These are phyloP conservation scores for Brachionus rubens DNA, from an alignment of 1,140 invertebrate genomes.

Conservation along the genomic window DNA sequence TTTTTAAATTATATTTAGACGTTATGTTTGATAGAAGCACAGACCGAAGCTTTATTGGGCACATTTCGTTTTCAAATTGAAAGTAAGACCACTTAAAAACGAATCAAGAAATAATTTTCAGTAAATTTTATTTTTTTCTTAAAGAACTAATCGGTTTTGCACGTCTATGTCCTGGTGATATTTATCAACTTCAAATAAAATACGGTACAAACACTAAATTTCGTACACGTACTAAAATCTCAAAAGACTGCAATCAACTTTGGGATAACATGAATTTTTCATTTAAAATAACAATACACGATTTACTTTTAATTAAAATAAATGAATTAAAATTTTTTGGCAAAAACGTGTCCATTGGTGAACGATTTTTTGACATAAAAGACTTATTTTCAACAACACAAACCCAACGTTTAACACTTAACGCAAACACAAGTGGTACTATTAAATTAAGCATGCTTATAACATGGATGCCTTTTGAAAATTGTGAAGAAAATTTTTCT, in stretches of 20 bases:
- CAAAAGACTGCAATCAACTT: slow-evolving; percentile 63
- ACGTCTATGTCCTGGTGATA: slow-evolving; percentile 66
- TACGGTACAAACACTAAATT: slow-evolving; percentile 67
- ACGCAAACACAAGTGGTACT: slow-evolving; percentile 67
- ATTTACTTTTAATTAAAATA: slow-evolving; percentile 66
- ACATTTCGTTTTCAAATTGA: slow-evolving; percentile 64
- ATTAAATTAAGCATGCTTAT: slow-evolving; percentile 67
- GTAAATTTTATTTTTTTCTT: too few species aligned
- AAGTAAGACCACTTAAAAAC: too few species aligned
- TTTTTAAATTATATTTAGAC: slow-evolving; percentile 53
- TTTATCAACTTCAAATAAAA: slow-evolving; percentile 66
- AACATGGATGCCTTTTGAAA: slow-evolving; percentile 63
- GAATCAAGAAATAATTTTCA: too few species aligned
- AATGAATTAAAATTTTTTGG: slow-evolving; percentile 62
- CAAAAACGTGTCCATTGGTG: slow-evolving; percentile 63
- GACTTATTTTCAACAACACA: slow-evolving; percentile 65
- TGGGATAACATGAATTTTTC: slow-evolving; percentile 63
- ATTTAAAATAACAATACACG: slow-evolving; percentile 64
- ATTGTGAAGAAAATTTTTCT: slow-evolving; percentile 8
- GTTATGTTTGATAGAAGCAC: slow-evolving; percentile 63
- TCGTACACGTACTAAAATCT: slow-evolving; percentile 65
- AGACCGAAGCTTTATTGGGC: slow-evolving; percentile 64
- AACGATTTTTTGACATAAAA: slow-evolving; percentile 66
- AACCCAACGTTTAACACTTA: slow-evolving; percentile 68
- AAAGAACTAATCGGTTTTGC: slow-evolving; percentile 66